Conservation (phyloP, 2,797 vertebrate genomes). For the Avahi laniger region DNA sequence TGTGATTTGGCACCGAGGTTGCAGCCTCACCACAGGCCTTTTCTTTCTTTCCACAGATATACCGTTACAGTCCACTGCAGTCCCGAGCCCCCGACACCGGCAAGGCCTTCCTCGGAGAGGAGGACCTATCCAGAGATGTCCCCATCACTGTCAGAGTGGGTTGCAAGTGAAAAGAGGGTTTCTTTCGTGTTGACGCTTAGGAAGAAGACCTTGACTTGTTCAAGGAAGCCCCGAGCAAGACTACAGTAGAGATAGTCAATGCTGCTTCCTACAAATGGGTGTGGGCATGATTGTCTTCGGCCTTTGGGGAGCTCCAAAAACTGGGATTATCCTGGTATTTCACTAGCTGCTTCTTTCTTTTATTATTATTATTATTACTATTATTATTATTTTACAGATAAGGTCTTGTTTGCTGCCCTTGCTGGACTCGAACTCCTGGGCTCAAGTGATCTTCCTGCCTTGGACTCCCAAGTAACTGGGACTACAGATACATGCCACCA, state of each 20-base stretch:
- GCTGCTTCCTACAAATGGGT: accelerated
- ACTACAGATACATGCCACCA: not conserved
- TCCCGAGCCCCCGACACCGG: conserved; percentile 80
- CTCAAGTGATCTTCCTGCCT: not conserved
- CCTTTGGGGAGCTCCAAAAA: not conserved
- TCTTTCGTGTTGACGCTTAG: not conserved
- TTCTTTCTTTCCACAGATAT: conserved; percentile 83
- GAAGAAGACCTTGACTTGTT: not conserved
- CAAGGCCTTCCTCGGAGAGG: conserved; percentile 58
- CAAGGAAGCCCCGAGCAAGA: not conserved
- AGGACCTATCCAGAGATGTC: not conserved
- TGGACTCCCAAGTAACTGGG: not conserved
- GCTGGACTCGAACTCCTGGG: not conserved
- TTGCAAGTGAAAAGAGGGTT: not conserved
- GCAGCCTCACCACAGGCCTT: conserved; percentile 83
- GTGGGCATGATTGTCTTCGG: accelerated
- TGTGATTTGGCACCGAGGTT: conserved; percentile 84
- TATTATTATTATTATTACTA: not conserved
- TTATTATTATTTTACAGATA: not conserved
- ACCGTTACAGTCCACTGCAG: conserved; percentile 81
- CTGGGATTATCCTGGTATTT: not conserved
- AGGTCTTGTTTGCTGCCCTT: not conserved
- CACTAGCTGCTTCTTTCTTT: not conserved
- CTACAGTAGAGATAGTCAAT: not conserved
- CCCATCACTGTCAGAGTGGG: not conserved